These are phyloP conservation scores for Terrapene triunguis DNA, from an alignment of 2,113 vertebrate genomes.

Conservation along the genomic window DNA sequence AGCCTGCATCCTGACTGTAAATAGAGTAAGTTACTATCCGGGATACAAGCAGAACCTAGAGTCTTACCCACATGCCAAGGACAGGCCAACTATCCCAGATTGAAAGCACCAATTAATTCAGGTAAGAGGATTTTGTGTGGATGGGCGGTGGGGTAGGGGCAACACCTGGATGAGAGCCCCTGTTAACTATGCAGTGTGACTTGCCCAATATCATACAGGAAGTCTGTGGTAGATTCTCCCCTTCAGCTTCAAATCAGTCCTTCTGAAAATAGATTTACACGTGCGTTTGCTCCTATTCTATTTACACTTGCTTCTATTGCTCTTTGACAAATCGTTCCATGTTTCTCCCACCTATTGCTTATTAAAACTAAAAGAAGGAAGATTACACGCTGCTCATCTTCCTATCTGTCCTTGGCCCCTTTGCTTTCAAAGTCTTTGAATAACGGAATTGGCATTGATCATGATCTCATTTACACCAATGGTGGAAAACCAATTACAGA, in stretches of 20 bases:
- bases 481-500: neutral
- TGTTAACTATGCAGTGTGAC: neutral
- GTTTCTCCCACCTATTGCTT: neutral
- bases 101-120: too few species aligned
- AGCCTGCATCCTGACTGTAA: too few species aligned
- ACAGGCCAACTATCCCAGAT: too few species aligned
- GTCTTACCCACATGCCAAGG: too few species aligned
- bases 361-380: neutral
- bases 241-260: neutral
- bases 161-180: too few species aligned
- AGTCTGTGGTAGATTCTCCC: neutral
- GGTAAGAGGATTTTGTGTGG: too few species aligned
- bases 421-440: neutral
- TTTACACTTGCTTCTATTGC: slow-evolving; percentile 21
- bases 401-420: neutral
- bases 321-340: neutral
- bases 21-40: too few species aligned
- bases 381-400: neutral
- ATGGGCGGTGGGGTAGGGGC: too few species aligned
- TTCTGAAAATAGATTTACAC: neutral
- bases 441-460: rapidly evolving
- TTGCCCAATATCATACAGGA: neutral
- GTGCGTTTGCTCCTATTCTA: neutral
- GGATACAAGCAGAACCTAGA: too few species aligned
- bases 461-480: neutral